These are phyloP conservation scores for Autographa pulchrina DNA, from an alignment of 2,888 invertebrate species.

Conservation along the genomic window DNA sequence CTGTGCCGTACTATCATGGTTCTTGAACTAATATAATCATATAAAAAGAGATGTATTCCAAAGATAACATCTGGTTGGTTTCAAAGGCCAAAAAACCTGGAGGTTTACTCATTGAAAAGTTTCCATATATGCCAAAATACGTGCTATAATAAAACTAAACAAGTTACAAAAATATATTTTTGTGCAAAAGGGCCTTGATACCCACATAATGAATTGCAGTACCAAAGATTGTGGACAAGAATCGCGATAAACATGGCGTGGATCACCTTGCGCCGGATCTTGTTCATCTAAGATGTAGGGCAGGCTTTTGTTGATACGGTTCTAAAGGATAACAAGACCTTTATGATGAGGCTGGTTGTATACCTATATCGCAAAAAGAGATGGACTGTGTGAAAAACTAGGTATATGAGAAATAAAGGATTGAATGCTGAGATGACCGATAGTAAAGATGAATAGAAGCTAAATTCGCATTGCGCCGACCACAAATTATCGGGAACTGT, in stretches of 20 bases:
- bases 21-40: too few species aligned
- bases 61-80: too few species aligned
- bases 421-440: too few species aligned
- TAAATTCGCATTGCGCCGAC: too few species aligned
- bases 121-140: background rate
- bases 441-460: too few species aligned
- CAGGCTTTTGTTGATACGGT: background rate
- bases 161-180: background rate
- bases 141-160: background rate
- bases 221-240: background rate
- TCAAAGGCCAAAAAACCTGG: background rate
- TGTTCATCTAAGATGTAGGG: background rate
- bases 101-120: background rate
- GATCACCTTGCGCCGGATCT: slow-evolving; percentile 1
- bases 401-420: too few species aligned
- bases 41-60: background rate
- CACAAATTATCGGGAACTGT: too few species aligned
- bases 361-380: too few species aligned
- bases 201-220: background rate
- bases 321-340: background rate
- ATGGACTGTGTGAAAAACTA: too few species aligned
- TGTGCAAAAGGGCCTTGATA: background rate
- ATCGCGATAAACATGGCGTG: background rate
- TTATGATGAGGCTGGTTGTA: too few species aligned
- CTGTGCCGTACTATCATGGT: too few species aligned